These are phyloP conservation scores for Pampusana beccarii DNA, from an alignment of 2,113 vertebrate genomes.

Conservation along the genomic window DNA sequence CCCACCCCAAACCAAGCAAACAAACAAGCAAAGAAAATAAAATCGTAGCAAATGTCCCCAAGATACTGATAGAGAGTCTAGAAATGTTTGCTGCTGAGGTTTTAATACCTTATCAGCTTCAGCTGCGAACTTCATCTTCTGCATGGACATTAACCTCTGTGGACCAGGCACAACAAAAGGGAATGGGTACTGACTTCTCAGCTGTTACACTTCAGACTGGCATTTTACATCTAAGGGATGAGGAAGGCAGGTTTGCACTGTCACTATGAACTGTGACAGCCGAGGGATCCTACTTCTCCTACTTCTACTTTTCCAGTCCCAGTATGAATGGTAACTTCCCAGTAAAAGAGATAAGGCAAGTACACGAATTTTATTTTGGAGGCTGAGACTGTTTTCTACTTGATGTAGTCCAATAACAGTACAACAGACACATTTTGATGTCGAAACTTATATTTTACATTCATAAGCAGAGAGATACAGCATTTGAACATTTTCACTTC, in stretches of 20 bases:
- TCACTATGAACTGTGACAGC: not conserved
- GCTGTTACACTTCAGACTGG: not conserved
- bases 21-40: not conserved
- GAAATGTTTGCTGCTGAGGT: not conserved
- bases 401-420: not conserved
- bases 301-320: not conserved
- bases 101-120: not conserved
- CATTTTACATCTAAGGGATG: not conserved
- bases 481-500: not conserved
- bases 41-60: not conserved
- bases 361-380: not conserved
- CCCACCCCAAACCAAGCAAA: not conserved
- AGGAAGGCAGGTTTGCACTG: not conserved
- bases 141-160: not conserved
- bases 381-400: not conserved
- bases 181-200: rapidly evolving
- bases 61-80: not conserved
- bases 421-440: not conserved
- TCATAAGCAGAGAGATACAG: not conserved
- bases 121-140: not conserved
- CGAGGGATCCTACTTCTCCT: not conserved
- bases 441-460: not conserved
- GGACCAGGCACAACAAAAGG: not conserved
- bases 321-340: not conserved
- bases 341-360: not conserved